A percentile compares a stretch with the other conserved stretches of the same genome.
phyloP scores from a whole-genome alignment of 2,888 invertebrate genomes.

The Trachelus troglodyta region DNA sequence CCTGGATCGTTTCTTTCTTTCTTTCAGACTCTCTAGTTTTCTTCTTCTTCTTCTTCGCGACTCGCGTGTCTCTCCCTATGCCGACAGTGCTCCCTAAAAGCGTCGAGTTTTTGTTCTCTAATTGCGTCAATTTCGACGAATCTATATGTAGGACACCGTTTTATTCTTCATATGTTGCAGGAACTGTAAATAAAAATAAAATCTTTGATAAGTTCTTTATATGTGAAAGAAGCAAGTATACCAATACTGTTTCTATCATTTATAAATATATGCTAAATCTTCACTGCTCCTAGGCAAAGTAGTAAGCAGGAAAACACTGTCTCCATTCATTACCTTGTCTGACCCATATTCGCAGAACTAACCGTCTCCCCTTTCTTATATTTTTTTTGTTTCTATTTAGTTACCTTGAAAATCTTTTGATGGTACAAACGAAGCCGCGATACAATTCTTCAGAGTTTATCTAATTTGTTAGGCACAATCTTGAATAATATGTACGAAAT shows the following conservation, averaged over 20 bases:
- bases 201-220: background rate
- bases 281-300: slow-evolving; percentile 6
- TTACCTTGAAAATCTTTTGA: background rate
- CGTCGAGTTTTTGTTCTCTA: background rate
- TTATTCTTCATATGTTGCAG: background rate
- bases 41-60: slow-evolving; percentile 1
- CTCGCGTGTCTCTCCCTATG: background rate
- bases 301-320: slow-evolving; percentile 47
- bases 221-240: background rate
- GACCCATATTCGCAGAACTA: slow-evolving; percentile 52
- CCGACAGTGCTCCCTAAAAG: background rate
- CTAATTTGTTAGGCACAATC: background rate
- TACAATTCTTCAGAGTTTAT: background rate
- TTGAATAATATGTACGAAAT: background rate
- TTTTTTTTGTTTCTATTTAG: background rate
- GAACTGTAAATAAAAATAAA: background rate
- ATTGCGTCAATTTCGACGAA: background rate
- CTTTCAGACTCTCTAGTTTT: background rate
- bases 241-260: background rate
- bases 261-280: background rate
- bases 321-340: slow-evolving; percentile 49
- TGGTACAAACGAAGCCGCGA: background rate
- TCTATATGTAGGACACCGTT: background rate
- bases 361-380: background rate
- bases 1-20: slow-evolving; percentile 27